phyloP scores from a whole-genome alignment of 2,113 vertebrate species.

The mouse (Mus musculus) region DNA sequence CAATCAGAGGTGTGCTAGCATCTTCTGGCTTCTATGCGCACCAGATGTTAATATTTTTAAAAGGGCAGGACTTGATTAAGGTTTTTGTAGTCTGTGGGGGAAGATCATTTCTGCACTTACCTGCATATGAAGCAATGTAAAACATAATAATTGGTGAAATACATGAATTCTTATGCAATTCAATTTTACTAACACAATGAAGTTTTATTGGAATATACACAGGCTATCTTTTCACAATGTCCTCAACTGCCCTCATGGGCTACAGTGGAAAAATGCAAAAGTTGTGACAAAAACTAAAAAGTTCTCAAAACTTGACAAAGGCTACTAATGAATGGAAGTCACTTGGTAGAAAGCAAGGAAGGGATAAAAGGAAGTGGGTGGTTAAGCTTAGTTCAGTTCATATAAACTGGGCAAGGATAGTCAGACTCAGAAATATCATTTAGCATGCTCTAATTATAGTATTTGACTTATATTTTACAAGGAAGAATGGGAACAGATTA shows the following conservation, averaged over 20 bases:
- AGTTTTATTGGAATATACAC: not conserved
- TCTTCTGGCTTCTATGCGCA: not conserved
- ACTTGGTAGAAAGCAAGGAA: not conserved
- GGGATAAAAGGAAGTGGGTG: not conserved
- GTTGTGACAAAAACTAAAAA: not conserved
- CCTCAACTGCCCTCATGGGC: not conserved
- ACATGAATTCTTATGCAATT: not conserved
- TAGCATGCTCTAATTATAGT: not conserved
- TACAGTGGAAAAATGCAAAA: not conserved
- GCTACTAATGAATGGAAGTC: not conserved
- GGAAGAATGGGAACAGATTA: not conserved
- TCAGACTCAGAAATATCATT: not conserved
- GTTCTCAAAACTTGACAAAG: not conserved
- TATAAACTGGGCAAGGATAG: not conserved
- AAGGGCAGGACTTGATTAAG: not conserved
- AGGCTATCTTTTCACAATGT: not conserved
- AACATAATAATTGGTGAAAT: not conserved
- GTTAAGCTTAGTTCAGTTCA: not conserved
- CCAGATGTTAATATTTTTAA: no score
- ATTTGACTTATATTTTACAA: not conserved
- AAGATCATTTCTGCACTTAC: not conserved
- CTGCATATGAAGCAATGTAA: not conserved
- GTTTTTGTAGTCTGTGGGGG: not conserved
- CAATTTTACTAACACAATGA: not conserved
- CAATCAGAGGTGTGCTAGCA: no score